Evolutionary conservation across 2,113 vertebrate species (phyloP).

Genomic region (Coreoperca whiteheadi): DNA sequence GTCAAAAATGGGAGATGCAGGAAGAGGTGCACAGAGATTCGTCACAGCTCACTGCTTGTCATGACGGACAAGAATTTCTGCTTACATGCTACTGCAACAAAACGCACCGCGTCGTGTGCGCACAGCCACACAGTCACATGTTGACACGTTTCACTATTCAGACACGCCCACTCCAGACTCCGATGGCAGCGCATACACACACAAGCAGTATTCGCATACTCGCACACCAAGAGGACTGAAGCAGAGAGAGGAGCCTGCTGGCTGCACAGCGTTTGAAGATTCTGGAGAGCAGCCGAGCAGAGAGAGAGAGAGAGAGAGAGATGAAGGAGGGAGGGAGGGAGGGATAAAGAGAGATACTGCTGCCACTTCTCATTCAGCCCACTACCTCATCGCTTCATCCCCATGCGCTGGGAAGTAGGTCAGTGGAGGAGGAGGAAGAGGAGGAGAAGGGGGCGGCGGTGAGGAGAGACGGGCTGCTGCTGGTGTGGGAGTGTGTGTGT

Average conservation of each 20-base stretch:
- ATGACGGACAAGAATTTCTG: neutral
- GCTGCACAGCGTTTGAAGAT: constrained; percentile 54
- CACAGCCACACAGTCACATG: neutral
- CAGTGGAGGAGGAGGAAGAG: constrained; percentile 71
- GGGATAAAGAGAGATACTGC: constrained; percentile 52
- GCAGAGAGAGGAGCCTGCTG: constrained; percentile 45
- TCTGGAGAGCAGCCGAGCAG: constrained; percentile 53
- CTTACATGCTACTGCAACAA: neutral
- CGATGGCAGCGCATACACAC: constrained; percentile 39
- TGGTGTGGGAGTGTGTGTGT: neutral
- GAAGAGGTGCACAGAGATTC: neutral
- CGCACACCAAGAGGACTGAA: constrained; percentile 43
- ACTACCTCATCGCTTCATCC: constrained; percentile 69
- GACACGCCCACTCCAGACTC: constrained; percentile 43
- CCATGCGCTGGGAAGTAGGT: constrained; percentile 79
- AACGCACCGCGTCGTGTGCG: neutral
- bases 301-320: constrained; percentile 18
- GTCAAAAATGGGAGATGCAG: neutral
- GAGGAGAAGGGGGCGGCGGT: constrained; percentile 15
- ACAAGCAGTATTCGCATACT: constrained; percentile 37
- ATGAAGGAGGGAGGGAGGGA: constrained; percentile 39
- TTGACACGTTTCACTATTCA: constrained; percentile 13
- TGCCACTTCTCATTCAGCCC: constrained; percentile 81
- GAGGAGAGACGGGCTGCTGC: constrained; percentile 51
- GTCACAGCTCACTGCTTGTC: neutral